Evolutionary conservation across 2,113 vertebrate species (phyloP).

Genomic region (Elaphurus davidianus): DNA sequence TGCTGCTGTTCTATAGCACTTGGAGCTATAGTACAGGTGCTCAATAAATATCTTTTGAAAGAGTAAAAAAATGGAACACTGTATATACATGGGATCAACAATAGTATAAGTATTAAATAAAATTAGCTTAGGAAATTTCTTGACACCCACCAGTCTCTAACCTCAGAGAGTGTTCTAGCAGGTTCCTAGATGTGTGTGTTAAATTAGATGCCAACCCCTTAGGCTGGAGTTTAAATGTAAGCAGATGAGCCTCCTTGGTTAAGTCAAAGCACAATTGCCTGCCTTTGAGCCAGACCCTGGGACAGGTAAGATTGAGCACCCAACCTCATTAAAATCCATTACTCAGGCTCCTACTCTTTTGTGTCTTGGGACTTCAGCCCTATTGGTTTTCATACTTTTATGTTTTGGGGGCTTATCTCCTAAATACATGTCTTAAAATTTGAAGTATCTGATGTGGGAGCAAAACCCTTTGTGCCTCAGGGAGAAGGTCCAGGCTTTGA

Average conservation of each 20-base stretch:
- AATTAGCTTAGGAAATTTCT: neutral
- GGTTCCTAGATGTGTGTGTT: neutral
- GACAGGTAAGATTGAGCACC: neutral
- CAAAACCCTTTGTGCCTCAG: neutral
- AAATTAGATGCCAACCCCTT: neutral
- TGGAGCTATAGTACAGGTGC: neutral
- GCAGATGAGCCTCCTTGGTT: neutral
- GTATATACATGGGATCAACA: neutral
- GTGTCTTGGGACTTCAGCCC: neutral
- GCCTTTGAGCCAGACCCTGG: neutral
- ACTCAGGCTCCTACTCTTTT: neutral
- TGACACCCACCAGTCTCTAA: neutral
- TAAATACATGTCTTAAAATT: neutral
- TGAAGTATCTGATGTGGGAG: neutral
- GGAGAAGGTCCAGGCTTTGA: neutral
- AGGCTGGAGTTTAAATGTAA: neutral
- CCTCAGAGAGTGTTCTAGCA: neutral
- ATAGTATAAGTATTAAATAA: neutral
- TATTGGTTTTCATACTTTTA: neutral
- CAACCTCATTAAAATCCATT: neutral
- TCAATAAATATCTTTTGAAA: neutral
- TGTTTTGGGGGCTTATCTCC: neutral
- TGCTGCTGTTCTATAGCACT: neutral
- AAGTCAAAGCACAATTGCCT: neutral
- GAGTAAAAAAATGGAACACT: neutral